Base-by-base conservation (phyloP, 2,888 invertebrate genomes). In the Miltochrista miniata region DNA sequence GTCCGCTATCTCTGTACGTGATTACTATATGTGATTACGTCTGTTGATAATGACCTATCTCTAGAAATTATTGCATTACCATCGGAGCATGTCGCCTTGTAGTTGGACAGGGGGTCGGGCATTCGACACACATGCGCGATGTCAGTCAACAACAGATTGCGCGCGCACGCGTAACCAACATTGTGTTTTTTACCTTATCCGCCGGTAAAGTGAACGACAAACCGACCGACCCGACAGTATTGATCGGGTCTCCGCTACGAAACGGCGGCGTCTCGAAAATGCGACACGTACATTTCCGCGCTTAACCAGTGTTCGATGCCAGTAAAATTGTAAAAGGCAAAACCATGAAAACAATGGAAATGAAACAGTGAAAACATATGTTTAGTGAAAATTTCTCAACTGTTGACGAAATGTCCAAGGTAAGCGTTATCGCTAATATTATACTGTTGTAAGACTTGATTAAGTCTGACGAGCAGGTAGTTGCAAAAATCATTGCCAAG, bases 131-230 rank as follows among this genome's bases (percentile, higher is more conserved):
- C 83, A 86, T 86, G 83, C 83, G 83, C 83, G 61, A 68, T 78
- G 75, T 82, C 83, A 81, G 81, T 88, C 85, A 86, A 83, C 87
- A 88, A 85, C 81, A 84, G 72, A 74, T 70, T 87, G 89, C 86
- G 87, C 87, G 87, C 89, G 89, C 88, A 87, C 76, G 83, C 81
- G 78, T 81, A 72, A 70, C 75, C 64, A 70, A 68, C 72, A 70
- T 74, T 74, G 74, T 81, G 74, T 83, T 84, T 85, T 24, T 83
- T 83, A 75, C 82, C 78, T 79, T 81, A 84, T 81, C 79, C 81
- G 76, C 82, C 81, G 81, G 80, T 76, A 15, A 15, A 14, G 38
- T 11, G 15, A 67, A 52, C 67, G 58, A 74, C 66, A 76, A 70
- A 79, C 73, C 67, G 63, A 67, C 68, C 67, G 64, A 67, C 77